Evolutionary conservation across 2,888 invertebrate genomes (phyloP), one percentile per base, ranked within the genome.

Genomic region (Plutella xylostella): DNA sequence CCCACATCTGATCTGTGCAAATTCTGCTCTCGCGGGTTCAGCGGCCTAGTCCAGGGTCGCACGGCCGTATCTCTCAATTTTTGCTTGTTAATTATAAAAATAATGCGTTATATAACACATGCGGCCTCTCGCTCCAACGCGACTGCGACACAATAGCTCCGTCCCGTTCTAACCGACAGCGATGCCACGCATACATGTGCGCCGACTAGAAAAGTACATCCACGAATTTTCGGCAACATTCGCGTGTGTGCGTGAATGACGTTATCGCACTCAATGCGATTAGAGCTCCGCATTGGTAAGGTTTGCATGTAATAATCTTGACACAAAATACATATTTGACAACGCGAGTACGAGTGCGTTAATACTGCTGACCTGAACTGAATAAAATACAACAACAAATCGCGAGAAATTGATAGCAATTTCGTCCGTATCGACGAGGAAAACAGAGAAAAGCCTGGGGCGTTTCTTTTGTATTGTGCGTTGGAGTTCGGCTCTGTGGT

Each of bases 51-150:
- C 75, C 83, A 83, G 72, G 83, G 83, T 61, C 83, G 72, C 70
- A 61, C 65, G 60, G 74, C 62, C 71, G 79, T 82, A 80, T 82
- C 79, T 77, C 77, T 79, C 72, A 77, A 82, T 73, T 83, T 82
- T 80, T 80, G 83, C 73, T 74, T 80, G 83, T 82, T 83, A 83
- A 83, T 83, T 83, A 82, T 82, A 82, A 83, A 82, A 83, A 83
- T 82, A 83, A 83, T 82, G 80, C 76, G 80, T 83, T 83, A 82
- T 82, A 79, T 83, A 83, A 83, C 70, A 65, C 52, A 65, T 54
- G 53, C 31, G 35, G 7, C 45, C 15, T 75, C 78, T 55, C 65
- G 48, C 55, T 79, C 63, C n/a, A 18, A 43, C 59, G 46, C 72
- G 11, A n/a, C n/a, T 42, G 20, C 6, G n/a, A 7, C 1, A 7